A percentile compares a stretch with the other conserved stretches of the same genome.
Evolutionary conservation across 2,888 invertebrate species (phyloP).

Genomic region (Clitarchus hookeri): DNA sequence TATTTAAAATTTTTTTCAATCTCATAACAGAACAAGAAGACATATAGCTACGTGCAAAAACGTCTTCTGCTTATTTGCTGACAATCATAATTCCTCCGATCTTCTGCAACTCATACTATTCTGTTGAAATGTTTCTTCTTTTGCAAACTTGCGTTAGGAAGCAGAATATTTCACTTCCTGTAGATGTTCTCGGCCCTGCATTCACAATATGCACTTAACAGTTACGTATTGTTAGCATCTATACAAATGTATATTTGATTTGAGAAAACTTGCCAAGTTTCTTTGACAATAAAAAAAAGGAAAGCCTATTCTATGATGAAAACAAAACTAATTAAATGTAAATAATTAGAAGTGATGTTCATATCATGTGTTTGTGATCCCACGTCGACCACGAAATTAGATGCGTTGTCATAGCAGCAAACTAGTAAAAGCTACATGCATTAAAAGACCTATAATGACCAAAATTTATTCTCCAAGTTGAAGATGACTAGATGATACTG

Average conservation of each 20-base stretch:
- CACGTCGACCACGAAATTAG: too few species aligned
- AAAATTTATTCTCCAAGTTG: not conserved
- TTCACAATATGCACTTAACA: not conserved
- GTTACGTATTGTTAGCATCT: not conserved
- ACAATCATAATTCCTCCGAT: too few species aligned
- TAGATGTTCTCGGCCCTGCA: not conserved
- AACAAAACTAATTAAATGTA: not conserved
- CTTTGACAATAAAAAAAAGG: not conserved
- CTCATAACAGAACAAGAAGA: too few species aligned
- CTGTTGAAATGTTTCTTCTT: too few species aligned
- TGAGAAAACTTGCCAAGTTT: conserved; percentile 1
- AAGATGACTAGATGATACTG: not conserved
- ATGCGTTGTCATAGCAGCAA: not conserved
- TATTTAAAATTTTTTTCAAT: too few species aligned
- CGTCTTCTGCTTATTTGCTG: too few species aligned
- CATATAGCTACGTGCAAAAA: too few species aligned
- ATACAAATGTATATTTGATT: not conserved
- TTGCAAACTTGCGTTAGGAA: not conserved
- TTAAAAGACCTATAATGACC: not conserved
- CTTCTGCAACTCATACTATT: too few species aligned
- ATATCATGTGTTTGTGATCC: not conserved
- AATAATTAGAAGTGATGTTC: not conserved
- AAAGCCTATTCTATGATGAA: not conserved
- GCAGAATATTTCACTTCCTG: not conserved
- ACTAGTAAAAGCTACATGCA: not conserved